Conservation (phyloP, 2,888 invertebrate genomes). For the Andricus curvator region DNA sequence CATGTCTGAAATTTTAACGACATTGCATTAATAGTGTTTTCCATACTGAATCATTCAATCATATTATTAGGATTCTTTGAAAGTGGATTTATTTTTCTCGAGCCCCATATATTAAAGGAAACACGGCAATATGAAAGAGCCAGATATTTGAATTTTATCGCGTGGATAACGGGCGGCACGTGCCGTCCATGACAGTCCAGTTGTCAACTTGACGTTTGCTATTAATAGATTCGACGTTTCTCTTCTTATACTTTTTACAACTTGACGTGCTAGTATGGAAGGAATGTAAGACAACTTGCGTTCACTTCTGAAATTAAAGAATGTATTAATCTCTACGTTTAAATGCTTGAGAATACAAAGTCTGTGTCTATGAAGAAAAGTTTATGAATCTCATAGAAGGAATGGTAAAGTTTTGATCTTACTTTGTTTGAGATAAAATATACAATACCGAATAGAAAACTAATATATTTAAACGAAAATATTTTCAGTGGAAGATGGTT, state of each 20-base stretch:
- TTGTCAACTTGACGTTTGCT: conserved; percentile 26
- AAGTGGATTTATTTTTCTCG: background rate
- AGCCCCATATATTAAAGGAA: background rate
- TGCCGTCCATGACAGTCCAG: conserved; percentile 1
- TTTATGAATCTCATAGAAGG: background rate
- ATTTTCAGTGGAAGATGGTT: no score
- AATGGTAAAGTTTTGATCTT: background rate
- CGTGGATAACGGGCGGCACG: background rate
- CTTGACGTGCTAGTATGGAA: background rate
- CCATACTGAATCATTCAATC: background rate
- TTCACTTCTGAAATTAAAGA: background rate
- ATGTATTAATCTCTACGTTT: background rate
- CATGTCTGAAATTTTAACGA: background rate
- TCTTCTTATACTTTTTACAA: background rate
- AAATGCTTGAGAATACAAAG: background rate
- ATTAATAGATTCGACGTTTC: conserved; percentile 10
- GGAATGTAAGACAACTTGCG: background rate
- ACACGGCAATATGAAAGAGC: background rate
- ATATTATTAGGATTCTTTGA: background rate
- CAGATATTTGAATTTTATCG: background rate
- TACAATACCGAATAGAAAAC: no score
- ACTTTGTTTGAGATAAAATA: background rate
- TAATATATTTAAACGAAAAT: no score
- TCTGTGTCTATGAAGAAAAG: no score
- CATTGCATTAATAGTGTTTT: background rate